phyloP scores from a whole-genome alignment of 2,113 vertebrate genomes.

The Hemibagrus wyckioides region DNA sequence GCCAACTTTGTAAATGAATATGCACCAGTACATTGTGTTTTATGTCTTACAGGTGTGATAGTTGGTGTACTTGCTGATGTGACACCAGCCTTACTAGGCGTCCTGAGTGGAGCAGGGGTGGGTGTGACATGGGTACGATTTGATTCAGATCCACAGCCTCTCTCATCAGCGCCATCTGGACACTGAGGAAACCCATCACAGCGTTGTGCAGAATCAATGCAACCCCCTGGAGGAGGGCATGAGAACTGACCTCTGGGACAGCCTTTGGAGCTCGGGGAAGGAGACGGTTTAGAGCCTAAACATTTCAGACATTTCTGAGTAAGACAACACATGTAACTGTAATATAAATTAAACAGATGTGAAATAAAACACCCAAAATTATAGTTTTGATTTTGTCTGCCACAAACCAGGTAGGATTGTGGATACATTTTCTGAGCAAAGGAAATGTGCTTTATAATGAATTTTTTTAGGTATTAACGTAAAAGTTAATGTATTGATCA shows the following conservation, averaged over 20 bases:
- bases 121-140: constrained; percentile 55
- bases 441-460: too few relatives aligned
- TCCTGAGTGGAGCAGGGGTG: constrained; percentile 67
- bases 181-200: constrained; percentile 77
- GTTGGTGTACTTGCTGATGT: constrained; percentile 49
- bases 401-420: too few relatives aligned
- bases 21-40: background rate
- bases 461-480: too few relatives aligned
- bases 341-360: background rate
- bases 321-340: background rate
- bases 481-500: too few relatives aligned
- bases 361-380: background rate
- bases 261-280: constrained; percentile 55
- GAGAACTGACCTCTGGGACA: constrained; percentile 70
- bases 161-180: constrained; percentile 74
- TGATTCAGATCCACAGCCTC: constrained; percentile 60
- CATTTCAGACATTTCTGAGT: background rate
- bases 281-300: constrained; percentile 63
- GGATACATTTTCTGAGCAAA: too few relatives aligned
- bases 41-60: constrained; percentile 35
- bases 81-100: constrained; percentile 65
- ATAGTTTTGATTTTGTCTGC: background rate
- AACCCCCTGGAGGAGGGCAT: constrained; percentile 70
- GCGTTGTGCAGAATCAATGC: constrained; percentile 59
- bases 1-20: background rate